Base-by-base conservation (phyloP, 2,797 vertebrate species). In the Xenentodon cancila region DNA sequence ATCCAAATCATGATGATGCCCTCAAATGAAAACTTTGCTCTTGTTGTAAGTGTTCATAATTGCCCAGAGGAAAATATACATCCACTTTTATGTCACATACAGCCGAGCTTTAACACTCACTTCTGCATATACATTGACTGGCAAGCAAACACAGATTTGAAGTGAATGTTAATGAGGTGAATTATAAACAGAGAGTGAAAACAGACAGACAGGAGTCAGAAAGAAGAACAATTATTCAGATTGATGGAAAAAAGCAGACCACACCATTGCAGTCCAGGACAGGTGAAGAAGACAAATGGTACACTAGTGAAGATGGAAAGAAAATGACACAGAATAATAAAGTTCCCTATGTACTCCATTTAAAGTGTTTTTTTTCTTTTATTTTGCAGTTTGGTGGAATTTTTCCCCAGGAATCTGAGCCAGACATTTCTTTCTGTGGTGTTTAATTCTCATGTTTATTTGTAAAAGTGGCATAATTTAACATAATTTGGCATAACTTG, bases 61-160 rank as follows among this genome's bases (percentile, higher is more conserved):
- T 2, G 16, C 1, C 17, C 18, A 17, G 16, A 44, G 17, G 5
- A n/a, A 44, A 44, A 3, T 1, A n/a, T 5, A 25, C 5, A 3
- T 25, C 25, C 25, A 25, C n/a, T 25, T 25, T 25, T 25, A 3
- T 25, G 5, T 25, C 25, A 30, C n/a, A 25, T 7, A 16, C 5
- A 43, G 20, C 3, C 53, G 3, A 57, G 4, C 21, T 32, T 59
- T 2, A 44, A 22, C 19, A 12, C 18, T 49, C 1, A 7, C 69
- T 57, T 82, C 40, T 75, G 68, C 73, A 89, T 83, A 81, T 82
- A 91, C 56, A 82, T 60, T 67, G 30, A 57, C 53, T 64, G 50
- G 58, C 80, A 79, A 79, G 84, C 77, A 13, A 59, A 79, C 57
- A 51, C 7, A 59, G 32, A 47, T 30, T 3, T 40, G n/a, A 47